Evolutionary conservation across 2,888 invertebrate genomes (phyloP).

Genomic region (Acrobasis repandana): DNA sequence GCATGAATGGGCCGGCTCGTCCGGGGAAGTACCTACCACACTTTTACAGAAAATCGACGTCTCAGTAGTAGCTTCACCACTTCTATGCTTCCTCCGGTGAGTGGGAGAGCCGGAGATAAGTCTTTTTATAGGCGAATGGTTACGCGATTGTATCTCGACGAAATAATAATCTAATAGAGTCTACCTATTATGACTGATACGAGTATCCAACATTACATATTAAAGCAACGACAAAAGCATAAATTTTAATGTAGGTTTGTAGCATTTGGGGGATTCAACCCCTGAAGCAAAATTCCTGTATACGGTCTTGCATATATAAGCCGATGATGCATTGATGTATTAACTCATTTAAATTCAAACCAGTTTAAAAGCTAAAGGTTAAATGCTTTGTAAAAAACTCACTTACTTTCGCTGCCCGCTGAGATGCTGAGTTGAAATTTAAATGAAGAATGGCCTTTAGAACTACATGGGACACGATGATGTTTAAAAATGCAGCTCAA

Average conservation of each 20-base stretch:
- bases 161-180: no score
- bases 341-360: constrained; percentile 77
- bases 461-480: constrained; percentile 41
- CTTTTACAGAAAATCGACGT: no score
- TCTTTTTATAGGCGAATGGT: no score
- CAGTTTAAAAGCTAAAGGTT: constrained; percentile 71
- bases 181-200: no score
- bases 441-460: constrained; percentile 57
- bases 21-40: no score
- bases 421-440: constrained; percentile 57
- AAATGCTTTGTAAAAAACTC: constrained; percentile 71
- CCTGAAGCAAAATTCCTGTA: neutral
- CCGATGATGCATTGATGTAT: constrained; percentile 75
- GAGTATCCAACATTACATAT: no score
- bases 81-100: no score
- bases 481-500: neutral
- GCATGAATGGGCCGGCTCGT: no score
- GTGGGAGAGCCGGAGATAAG: no score
- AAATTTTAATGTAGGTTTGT: neutral
- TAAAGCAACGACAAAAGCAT: no score
- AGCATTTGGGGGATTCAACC: neutral
- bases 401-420: constrained; percentile 64
- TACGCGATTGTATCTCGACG: no score
- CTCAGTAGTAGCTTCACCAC: no score
- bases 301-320: constrained; percentile 43